Evolutionary conservation across 1,140 invertebrate species (phyloP), one percentile per base, ranked within the genome.

Genomic region (Ptiloglossa arizonensis): DNA sequence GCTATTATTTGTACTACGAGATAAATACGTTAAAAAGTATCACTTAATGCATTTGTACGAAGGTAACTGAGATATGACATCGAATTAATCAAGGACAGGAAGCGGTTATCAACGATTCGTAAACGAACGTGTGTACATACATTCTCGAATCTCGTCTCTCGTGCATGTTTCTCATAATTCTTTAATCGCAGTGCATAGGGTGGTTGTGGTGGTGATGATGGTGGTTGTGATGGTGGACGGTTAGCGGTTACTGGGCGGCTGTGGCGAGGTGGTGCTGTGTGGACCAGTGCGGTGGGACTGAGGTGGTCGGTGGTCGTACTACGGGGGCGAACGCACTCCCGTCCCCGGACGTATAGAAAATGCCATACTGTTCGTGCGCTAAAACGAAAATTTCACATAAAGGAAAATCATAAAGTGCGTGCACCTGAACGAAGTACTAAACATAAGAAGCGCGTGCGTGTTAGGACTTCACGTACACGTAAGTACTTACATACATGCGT

Each of bases 271-370:
- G 93, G 90, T 91, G 89, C 90, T 92, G 90, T 93, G 93, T 94
- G 93, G 93, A 91, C 93, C 90, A 92, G 93, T 93, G 91, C 90
- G 91, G 91, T 93, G 93, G 89, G 93, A 93, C 91, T 89, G 90
- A 91, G 90, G 92, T 93, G 87, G 93, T 93, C 90, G 92, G 92
- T 89, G 92, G 92, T 89, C 94, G 91, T 91, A 94, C 91, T 90
- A 94, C 93, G 86, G 94, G 93, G 87, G 94, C 93, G 92, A 95
- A 94, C 88, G 94, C 94, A 93, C 94, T 94, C 89, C 90, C 89
- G 87, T 92, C 91, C 85, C 91, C 89, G 89, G 92, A 91, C 86
- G 91, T 88, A 91, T 92, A 93, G 91, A 92, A 93, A 91, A 93
- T 91, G 87, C 90, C 88, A 87, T 90, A 92, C 86, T 93, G 92